Conservation (phyloP, 2,888 invertebrate species). For the Chrysolina americana region DNA sequence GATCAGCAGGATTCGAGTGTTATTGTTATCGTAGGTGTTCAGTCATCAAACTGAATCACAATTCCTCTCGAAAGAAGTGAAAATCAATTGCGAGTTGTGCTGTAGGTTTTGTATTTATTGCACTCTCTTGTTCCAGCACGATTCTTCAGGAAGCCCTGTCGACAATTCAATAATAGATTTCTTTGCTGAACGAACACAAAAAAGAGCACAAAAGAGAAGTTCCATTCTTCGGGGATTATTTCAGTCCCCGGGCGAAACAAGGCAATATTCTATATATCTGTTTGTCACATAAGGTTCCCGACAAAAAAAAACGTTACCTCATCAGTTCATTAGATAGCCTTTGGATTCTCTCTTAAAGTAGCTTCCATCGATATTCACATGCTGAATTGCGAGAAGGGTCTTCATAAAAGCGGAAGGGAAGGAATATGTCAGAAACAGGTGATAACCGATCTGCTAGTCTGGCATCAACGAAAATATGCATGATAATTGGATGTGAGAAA, state of each 20-base stretch:
- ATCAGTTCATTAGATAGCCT: conserved; percentile 22
- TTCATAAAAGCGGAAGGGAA: neutral
- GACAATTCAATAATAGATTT: conserved; percentile 33
- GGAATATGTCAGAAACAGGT: neutral
- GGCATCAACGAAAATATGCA: neutral
- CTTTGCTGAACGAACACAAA: conserved; percentile 21
- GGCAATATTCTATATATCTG: conserved; percentile 13
- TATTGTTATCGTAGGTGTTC: conserved; percentile 5
- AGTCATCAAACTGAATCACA: conserved; percentile 8
- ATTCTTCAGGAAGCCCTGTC: conserved; percentile 25
- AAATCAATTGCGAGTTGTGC: neutral
- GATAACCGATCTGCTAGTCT: neutral
- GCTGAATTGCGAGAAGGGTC: neutral
- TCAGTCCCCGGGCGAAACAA: conserved; percentile 11
- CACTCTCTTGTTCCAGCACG: conserved; percentile 8
- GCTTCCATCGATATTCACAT: neutral
- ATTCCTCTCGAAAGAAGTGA: conserved; percentile 8
- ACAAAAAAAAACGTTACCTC: conserved; percentile 10
- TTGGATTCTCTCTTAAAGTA: neutral
- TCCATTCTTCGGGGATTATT: conserved; percentile 10
- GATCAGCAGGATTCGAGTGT: too few relatives aligned
- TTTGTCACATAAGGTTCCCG: conserved; percentile 8
- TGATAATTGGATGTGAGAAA: neutral
- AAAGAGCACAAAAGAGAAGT: conserved; percentile 18
- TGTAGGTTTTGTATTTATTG: conserved; percentile 16